A percentile compares a stretch with the other conserved stretches of the same genome.
These are phyloP conservation scores for Micoletzkya japonica DNA, from an alignment of 2,888 invertebrate genomes.

Conservation along the genomic window DNA sequence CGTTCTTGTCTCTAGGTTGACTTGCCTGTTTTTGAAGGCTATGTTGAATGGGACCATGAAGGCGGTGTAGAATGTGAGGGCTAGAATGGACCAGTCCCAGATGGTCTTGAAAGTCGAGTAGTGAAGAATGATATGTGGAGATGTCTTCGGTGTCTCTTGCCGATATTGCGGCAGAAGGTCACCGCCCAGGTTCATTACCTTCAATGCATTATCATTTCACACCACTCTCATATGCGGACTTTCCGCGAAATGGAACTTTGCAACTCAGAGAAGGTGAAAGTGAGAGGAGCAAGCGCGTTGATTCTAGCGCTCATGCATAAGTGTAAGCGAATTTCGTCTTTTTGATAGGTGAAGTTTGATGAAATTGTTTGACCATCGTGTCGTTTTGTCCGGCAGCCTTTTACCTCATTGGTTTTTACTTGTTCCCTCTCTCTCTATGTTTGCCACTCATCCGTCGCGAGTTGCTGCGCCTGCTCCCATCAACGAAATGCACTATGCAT, in stretches of 20 bases:
- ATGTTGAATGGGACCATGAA: conserved; percentile 98
- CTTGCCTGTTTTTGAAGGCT: conserved; percentile 92
- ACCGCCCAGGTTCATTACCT: conserved; percentile 87
- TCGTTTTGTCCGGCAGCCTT: background rate
- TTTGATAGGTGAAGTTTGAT: background rate
- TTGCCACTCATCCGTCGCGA: no score
- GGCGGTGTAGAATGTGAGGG: conserved; percentile 98
- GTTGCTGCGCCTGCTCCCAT: no score
- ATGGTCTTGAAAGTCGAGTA: conserved; percentile 90
- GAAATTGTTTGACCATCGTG: background rate
- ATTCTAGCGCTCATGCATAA: no score
- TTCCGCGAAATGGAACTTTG: background rate
- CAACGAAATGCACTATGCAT: no score
- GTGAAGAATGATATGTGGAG: conserved; percentile 97
- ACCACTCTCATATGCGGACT: background rate
- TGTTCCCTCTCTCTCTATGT: background rate
- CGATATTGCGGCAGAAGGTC: conserved; percentile 97
- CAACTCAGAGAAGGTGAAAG: background rate
- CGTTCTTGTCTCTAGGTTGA: no score
- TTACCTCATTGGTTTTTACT: no score
- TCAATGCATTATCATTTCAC: conserved; percentile 24
- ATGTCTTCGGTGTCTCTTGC: conserved; percentile 99
- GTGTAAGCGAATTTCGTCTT: no score
- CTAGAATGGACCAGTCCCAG: conserved; percentile 99
- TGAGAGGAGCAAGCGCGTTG: conserved; percentile 16